Conservation (phyloP, 2,113 vertebrate genomes). For the Laterallus jamaicensis region DNA sequence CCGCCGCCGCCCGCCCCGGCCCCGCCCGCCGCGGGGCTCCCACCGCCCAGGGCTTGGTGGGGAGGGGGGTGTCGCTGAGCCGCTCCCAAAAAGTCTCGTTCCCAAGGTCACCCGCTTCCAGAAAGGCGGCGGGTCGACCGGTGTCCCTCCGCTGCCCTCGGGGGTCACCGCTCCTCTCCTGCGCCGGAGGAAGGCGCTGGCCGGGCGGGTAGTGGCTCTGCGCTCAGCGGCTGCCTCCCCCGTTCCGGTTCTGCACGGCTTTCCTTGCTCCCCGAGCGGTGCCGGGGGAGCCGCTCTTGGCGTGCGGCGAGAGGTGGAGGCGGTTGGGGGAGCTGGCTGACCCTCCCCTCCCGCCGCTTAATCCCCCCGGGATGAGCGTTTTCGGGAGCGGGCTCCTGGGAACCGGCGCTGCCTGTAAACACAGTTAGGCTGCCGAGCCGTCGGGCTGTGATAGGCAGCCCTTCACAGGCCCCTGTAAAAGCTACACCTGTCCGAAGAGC, state of each 20-base stretch:
- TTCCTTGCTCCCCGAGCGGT: background rate
- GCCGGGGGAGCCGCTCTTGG: background rate
- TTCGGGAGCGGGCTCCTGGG: fast-evolving
- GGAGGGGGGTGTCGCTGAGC: no score
- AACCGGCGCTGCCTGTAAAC: background rate
- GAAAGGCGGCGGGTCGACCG: no score
- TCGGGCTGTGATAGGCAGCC: fast-evolving
- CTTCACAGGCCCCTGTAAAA: fast-evolving
- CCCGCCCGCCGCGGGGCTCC: background rate
- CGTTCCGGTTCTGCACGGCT: background rate
- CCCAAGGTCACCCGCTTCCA: background rate
- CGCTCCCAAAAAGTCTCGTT: background rate
- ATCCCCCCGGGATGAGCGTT: background rate
- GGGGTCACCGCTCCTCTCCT: background rate
- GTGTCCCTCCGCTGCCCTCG: background rate
- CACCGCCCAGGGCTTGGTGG: background rate
- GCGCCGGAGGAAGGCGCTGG: background rate
- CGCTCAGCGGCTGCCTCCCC: fast-evolving
- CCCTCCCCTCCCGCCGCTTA: no score
- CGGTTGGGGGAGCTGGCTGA: background rate
- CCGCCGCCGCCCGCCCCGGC: background rate
- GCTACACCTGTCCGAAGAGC: background rate
- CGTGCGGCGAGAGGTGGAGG: no score
- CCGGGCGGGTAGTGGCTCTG: background rate
- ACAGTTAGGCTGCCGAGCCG: fast-evolving